A percentile compares a stretch with the other conserved stretches of the same genome.
These are phyloP conservation scores for Sterna hirundo DNA, from an alignment of 2,113 vertebrate genomes.

Conservation along the genomic window DNA sequence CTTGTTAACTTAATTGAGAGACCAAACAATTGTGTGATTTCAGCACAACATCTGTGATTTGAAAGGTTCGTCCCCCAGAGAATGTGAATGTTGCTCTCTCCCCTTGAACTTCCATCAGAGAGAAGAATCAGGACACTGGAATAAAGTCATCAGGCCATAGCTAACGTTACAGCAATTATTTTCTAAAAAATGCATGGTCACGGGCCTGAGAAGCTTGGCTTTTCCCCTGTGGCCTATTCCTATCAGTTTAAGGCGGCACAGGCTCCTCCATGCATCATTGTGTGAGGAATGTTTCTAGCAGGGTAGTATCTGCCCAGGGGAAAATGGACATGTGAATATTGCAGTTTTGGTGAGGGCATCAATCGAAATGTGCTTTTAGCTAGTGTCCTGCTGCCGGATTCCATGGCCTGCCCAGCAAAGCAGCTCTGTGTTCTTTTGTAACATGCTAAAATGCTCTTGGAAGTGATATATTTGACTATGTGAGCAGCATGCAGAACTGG, in stretches of 20 bases:
- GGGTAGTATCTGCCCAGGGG: neutral
- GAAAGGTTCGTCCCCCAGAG: slow-evolving; percentile 41
- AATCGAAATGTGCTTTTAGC: neutral
- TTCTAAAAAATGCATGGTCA: neutral
- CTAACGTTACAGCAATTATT: neutral
- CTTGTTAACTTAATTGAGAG: slow-evolving; percentile 5
- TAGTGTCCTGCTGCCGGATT: neutral
- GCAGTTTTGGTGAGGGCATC: neutral
- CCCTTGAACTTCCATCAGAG: slow-evolving; percentile 14
- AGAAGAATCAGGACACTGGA: slow-evolving; percentile 25
- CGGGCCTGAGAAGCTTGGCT: neutral
- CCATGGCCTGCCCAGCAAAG: neutral
- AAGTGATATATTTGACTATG: slow-evolving; percentile 6
- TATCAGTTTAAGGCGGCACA: neutral
- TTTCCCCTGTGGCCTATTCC: neutral
- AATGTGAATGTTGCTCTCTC: neutral
- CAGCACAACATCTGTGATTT: slow-evolving; percentile 20
- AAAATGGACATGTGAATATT: slow-evolving; percentile 13
- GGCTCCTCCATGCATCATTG: neutral
- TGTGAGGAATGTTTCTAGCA: slow-evolving; percentile 18
- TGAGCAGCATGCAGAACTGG: neutral
- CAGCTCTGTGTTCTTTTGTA: neutral
- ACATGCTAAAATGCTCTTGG: neutral
- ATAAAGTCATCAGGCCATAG: neutral
- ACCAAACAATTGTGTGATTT: slow-evolving; percentile 2